Base-by-base conservation (phyloP, 2,113 vertebrate genomes). In the Anseranas semipalmata region DNA sequence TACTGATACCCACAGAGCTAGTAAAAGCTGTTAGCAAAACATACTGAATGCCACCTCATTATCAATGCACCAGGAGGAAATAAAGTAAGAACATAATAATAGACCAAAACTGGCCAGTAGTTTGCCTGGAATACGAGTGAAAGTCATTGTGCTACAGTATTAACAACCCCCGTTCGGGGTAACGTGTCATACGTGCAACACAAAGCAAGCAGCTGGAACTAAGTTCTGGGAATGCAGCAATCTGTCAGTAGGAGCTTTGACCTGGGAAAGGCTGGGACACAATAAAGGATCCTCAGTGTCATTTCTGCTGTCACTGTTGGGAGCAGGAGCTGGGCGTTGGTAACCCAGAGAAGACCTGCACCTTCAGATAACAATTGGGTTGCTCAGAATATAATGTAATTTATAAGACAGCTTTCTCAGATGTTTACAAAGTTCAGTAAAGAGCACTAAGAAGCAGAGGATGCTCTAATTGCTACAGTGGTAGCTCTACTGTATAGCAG, bases 231-330 rank as follows among this genome's bases (percentile, higher is more conserved):
- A 81, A 62, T 12, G 56, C 19, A 25, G n/a, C 67, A 72, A 66
- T 20, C 0, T 0, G 7, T 25, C 58, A 83, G 37, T 41, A n/a
- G 28, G 39, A 74, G 37, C 46, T 77, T 86, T 0, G 10, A 68
- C 39, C 33, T 89, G 45, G 63, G 79, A 89, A 87, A 43, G 33
- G 82, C 32, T 53, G 53, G 58, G 53, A 46, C 37, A 71, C 7
- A 70, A 41, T 35, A 79, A 52, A 75, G 17, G n/a, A 58, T 14
- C 4, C 20, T 63, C 62, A 17, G 4, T 22, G 12, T 62, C 15
- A 72, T 58, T 89, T 95, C 46, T 87, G 33, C 48, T 53, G 17
- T 53, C 53, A 39, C 9, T 56, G 79, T 65, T 59, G 68, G 35
- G 20, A 91, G 28, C 10, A 78, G 66, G 24, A 85, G 39, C 35